phyloP scores from a whole-genome alignment of 2,113 vertebrate genomes.

The Pseudois nayaur region DNA sequence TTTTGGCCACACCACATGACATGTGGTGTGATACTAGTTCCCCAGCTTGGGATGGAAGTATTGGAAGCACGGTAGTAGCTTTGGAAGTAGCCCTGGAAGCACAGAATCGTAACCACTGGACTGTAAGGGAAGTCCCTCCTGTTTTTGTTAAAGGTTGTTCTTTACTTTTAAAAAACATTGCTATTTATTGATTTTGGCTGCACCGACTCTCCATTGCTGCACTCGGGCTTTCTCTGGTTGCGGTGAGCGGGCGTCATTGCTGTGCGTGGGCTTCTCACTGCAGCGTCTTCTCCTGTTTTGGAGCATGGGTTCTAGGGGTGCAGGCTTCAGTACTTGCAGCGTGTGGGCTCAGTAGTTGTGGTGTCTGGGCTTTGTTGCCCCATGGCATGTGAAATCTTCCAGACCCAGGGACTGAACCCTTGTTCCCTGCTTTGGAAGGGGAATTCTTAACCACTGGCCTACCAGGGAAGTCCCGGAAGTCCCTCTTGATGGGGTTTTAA shows the following conservation, averaged over 20 bases:
- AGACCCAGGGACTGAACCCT: neutral
- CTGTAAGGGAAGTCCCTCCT: neutral
- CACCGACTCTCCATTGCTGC: neutral
- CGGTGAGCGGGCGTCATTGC: accelerated
- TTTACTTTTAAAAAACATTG: neutral
- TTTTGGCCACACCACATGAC: neutral
- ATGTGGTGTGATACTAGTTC: neutral
- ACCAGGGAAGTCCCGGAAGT: neutral
- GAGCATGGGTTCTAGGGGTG: neutral
- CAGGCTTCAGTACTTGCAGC: neutral
- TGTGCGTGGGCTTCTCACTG: neutral
- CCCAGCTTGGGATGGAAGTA: neutral
- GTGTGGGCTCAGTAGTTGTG: neutral
- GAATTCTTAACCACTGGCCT: neutral
- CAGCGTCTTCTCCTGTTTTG: neutral
- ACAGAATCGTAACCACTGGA: neutral
- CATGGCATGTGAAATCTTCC: neutral
- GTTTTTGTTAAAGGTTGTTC: neutral
- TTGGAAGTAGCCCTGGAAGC: neutral
- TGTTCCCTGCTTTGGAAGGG: neutral
- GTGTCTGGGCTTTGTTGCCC: neutral
- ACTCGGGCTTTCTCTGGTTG: neutral
- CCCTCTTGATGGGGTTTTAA: neutral
- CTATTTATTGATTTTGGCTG: neutral
- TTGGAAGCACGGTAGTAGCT: neutral